Evolutionary conservation across 1,140 invertebrate species (phyloP).

Genomic region (Heliconius melpomene): DNA sequence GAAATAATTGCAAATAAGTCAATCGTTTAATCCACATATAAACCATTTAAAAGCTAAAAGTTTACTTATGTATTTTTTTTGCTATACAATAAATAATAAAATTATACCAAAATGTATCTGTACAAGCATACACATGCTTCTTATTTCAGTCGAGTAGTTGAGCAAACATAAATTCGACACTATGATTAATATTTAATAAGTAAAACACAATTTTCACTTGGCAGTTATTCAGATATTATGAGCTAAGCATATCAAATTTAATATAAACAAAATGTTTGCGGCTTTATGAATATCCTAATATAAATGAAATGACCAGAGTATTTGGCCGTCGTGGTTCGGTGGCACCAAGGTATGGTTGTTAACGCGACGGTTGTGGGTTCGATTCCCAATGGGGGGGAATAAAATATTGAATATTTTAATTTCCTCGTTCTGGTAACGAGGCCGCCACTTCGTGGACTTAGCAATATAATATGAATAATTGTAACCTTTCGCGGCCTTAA

Average conservation of each 20-base stretch:
- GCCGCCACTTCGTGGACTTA: no score
- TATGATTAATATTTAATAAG: background rate
- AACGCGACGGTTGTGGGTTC: no score
- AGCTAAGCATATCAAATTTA: background rate
- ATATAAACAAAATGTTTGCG: background rate
- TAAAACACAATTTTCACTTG: background rate
- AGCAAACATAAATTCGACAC: conserved; percentile 2
- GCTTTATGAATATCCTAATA: background rate
- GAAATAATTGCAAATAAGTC: no score
- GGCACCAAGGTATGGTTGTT: no score
- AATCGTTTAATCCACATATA: no score
- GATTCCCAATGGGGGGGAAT: no score
- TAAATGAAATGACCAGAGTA: background rate
- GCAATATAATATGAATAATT: no score
- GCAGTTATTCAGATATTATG: background rate
- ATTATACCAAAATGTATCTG: background rate
- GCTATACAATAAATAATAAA: background rate
- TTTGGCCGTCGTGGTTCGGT: background rate
- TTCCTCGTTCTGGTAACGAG: no score
- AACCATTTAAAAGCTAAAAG: background rate
- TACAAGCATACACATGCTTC: background rate
- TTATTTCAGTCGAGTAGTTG: background rate
- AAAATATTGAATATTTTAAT: no score
- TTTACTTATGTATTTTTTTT: background rate
- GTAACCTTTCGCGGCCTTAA: no score